A percentile compares a stretch with the other conserved stretches of the same genome.
phyloP scores from a whole-genome alignment of 2,797 vertebrate species.

The Anolis apletophallus region DNA sequence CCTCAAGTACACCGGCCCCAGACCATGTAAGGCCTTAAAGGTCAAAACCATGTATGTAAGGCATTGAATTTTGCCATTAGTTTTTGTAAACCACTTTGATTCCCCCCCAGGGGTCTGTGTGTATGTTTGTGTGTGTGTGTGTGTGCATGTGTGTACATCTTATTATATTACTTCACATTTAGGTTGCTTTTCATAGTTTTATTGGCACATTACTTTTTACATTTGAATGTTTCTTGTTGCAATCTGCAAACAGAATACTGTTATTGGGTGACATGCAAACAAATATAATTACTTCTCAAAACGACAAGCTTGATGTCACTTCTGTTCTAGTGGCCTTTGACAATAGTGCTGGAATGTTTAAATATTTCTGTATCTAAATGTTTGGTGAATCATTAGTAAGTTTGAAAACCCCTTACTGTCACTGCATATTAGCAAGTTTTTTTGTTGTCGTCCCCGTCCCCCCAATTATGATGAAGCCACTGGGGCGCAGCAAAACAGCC shows the following conservation, averaged over 20 bases:
- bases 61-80: too few species aligned
- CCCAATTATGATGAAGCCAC: not conserved
- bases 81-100: too few species aligned
- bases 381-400: constrained; percentile 7
- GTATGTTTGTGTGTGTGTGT: too few species aligned
- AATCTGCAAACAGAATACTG: too few species aligned
- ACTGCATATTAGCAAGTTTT: constrained; percentile 35
- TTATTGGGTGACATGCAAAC: not conserved
- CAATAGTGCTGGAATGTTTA: not conserved
- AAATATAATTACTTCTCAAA: not conserved
- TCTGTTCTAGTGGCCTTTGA: not conserved
- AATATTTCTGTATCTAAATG: not conserved
- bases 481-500: not conserved
- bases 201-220: not conserved
- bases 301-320: not conserved
- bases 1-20: too few species aligned
- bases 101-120: too few species aligned
- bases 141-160: not conserved
- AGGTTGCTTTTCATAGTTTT: not conserved
- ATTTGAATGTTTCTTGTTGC: not conserved
- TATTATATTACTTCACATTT: not conserved
- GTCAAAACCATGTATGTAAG: too few species aligned
- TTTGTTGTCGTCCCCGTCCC: not conserved
- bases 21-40: too few species aligned
- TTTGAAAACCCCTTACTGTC: constrained; percentile 13